A percentile compares a stretch with the other conserved stretches of the same genome.
phyloP scores from a whole-genome alignment of 2,888 invertebrate species.

The Spisula solida region DNA sequence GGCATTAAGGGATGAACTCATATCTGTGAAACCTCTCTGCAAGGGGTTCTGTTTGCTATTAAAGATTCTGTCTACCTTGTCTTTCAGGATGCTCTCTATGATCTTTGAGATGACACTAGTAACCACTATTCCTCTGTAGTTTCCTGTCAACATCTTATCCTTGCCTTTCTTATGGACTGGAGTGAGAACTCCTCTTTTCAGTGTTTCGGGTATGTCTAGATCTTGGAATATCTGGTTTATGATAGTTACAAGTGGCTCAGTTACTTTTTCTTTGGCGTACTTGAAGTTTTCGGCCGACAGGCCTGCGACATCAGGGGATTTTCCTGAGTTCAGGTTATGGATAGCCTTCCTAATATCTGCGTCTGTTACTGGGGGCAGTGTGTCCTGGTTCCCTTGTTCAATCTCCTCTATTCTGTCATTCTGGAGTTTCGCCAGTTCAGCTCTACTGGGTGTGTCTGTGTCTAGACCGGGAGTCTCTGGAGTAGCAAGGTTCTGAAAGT shows the following conservation, averaged over 20 bases:
- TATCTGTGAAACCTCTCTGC: slow-evolving; percentile 19
- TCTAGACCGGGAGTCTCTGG: not conserved
- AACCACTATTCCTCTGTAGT: not conserved
- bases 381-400: not conserved
- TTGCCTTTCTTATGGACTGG: slow-evolving; percentile 39
- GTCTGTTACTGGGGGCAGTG: not conserved
- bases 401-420: not conserved
- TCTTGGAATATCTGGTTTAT: slow-evolving; percentile 27
- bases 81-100: slow-evolving; percentile 33
- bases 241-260: not conserved
- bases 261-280: not conserved
- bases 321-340: slow-evolving; percentile 14
- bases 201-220: not conserved
- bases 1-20: slow-evolving; percentile 8
- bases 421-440: not conserved
- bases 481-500: slow-evolving; percentile 21
- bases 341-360: slow-evolving; percentile 19
- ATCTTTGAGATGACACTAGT: not conserved
- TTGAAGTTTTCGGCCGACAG: not conserved
- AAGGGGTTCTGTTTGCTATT: slow-evolving; percentile 13
- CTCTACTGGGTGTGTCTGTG: not conserved
- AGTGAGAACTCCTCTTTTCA: slow-evolving; percentile 29
- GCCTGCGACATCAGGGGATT: not conserved
- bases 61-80: slow-evolving; percentile 14
- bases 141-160: slow-evolving; percentile 17